Percentiles rank a stretch among this genome's conserved stretches.
Evolutionary conservation across 2,888 invertebrate genomes (phyloP).

Genomic region (Schizaphis graminum): DNA sequence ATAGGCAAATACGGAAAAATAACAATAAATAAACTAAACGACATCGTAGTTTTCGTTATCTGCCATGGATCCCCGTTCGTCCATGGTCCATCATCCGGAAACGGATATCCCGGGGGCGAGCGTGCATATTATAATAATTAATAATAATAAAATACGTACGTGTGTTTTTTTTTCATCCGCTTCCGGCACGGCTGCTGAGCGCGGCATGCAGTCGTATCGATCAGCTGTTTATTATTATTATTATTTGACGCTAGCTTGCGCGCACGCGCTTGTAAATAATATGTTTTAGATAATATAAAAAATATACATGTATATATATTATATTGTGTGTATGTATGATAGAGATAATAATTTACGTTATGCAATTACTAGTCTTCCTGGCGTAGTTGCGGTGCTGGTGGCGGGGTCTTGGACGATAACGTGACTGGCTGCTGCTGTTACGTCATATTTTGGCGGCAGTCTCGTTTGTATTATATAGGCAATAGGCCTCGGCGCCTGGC

Average conservation of each 20-base stretch:
- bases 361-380: conserved; percentile 34
- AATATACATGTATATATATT: not conserved
- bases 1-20: not conserved
- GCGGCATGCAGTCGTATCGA: conserved; percentile 27
- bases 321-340: not conserved
- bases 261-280: not conserved
- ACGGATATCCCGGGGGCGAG: conserved; percentile 29
- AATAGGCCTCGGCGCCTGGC: not conserved
- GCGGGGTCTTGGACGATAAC: conserved; percentile 41
- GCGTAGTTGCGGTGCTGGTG: too few relatives aligned
- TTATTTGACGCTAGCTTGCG: conserved; percentile 15
- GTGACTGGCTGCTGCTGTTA: conserved; percentile 42
- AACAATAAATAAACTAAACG: not conserved
- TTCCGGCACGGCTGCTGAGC: conserved; percentile 31
- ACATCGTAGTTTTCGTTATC: conserved; percentile 17
- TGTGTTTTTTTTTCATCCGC: conserved; percentile 37
- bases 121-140: not conserved
- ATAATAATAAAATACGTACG: not conserved
- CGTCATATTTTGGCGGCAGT: conserved; percentile 24
- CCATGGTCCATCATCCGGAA: conserved; percentile 28
- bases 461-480: not conserved
- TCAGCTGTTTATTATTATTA: conserved; percentile 55
- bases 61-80: not conserved
- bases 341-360: conserved; percentile 59
- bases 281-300: not conserved